Percentiles rank a stretch among this genome's conserved stretches.
phyloP scores from a whole-genome alignment of 2,797 vertebrate genomes.

The Ciconia nigra region DNA sequence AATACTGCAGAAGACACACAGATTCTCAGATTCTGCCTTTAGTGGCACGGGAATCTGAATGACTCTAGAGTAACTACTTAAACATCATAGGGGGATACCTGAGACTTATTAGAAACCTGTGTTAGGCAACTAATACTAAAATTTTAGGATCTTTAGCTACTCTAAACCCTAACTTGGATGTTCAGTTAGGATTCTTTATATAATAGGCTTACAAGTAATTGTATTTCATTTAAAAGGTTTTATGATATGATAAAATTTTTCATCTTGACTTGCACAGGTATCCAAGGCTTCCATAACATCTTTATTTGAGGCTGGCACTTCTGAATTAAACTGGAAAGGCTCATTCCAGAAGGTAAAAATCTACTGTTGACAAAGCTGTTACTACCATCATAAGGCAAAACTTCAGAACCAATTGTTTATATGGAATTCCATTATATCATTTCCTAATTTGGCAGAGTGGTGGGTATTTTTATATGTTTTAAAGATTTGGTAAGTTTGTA shows the following conservation, averaged over 20 bases:
- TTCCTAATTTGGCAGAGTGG: neutral
- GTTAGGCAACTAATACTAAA: neutral
- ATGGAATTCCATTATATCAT: neutral
- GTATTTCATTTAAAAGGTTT: neutral
- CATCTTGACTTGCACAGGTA: neutral
- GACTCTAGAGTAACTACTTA: neutral
- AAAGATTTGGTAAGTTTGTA: neutral
- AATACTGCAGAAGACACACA: neutral
- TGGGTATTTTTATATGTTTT: neutral
- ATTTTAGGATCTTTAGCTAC: neutral
- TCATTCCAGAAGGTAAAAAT: neutral
- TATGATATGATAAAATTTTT: neutral
- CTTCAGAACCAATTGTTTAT: neutral
- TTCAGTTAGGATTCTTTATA: neutral
- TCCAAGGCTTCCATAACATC: neutral
- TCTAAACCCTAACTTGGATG: neutral
- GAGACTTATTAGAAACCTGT: neutral
- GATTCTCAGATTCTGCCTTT: neutral
- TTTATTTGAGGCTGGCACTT: neutral
- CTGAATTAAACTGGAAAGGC: neutral
- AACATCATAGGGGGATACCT: neutral
- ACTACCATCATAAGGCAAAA: neutral
- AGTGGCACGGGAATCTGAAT: neutral
- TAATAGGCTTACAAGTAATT: neutral
- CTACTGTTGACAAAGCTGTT: neutral